Percentiles rank a stretch among this genome's conserved stretches.
Conservation (phyloP, 2,888 invertebrate species). For the Polyploca ridens region DNA sequence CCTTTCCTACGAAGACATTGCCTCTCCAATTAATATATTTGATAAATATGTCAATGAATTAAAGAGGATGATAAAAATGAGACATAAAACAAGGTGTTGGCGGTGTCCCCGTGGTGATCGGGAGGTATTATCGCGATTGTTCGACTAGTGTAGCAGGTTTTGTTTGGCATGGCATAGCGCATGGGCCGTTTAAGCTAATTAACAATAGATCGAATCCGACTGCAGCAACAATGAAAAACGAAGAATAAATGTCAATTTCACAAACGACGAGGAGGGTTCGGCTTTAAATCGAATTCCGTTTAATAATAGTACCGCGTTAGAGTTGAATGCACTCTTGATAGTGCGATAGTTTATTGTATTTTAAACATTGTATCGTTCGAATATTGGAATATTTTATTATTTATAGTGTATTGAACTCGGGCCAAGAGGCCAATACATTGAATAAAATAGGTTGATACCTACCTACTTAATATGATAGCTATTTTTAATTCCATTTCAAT, state of each 20-base stretch:
- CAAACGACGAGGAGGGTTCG: constrained; percentile 83
- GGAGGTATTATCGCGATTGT: constrained; percentile 30
- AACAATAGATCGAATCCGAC: constrained; percentile 82
- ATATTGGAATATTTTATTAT: constrained; percentile 46
- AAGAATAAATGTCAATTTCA: constrained; percentile 85
- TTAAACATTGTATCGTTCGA: constrained; percentile 50
- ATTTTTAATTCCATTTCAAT: constrained; percentile 11
- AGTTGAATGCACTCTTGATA: constrained; percentile 83
- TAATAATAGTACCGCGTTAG: constrained; percentile 81
- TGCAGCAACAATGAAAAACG: constrained; percentile 83
- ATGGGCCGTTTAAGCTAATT: constrained; percentile 82
- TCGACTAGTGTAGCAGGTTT: constrained; percentile 41
- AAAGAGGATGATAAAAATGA: constrained; percentile 1
- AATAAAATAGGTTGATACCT: constrained; percentile 11
- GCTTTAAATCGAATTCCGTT: constrained; percentile 83
- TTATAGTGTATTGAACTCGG: constrained; percentile 14
- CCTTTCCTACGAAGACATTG: neutral
- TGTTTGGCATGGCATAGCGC: constrained; percentile 64
- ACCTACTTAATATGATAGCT: constrained; percentile 13
- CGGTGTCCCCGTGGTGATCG: constrained; percentile 1
- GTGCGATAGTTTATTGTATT: constrained; percentile 78
- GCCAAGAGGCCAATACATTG: constrained; percentile 11
- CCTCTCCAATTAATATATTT: constrained; percentile 4
- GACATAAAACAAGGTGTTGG: neutral
- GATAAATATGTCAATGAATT: constrained; percentile 10